Conservation (phyloP, 2,888 invertebrate species). For the Temnothorax unifasciatus region DNA sequence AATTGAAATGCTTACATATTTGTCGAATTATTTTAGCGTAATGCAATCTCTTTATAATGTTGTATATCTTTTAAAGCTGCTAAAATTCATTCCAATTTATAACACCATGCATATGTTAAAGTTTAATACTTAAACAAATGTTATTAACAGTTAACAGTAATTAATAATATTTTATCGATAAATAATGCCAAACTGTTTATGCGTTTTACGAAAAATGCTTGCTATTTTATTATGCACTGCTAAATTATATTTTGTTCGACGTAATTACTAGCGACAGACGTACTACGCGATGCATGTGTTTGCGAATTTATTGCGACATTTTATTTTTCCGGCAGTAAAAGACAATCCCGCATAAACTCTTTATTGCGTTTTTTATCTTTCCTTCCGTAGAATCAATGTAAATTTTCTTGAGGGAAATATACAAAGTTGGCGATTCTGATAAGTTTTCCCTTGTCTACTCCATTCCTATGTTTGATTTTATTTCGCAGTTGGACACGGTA, state of each 20-base stretch:
- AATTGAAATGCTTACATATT: not conserved
- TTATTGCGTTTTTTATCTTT: constrained; percentile 11
- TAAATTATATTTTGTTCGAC: not conserved
- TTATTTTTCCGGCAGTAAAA: constrained; percentile 27
- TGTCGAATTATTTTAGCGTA: not conserved
- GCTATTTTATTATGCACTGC: not conserved
- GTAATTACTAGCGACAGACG: not conserved
- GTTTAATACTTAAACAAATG: too few relatives aligned
- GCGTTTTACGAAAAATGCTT: not conserved
- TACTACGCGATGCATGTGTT: not conserved
- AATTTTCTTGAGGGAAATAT: constrained; percentile 31
- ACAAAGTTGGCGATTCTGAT: constrained; percentile 18
- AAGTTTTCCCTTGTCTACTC: constrained; percentile 37
- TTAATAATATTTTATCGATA: too few relatives aligned
- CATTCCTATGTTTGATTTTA: constrained; percentile 14
- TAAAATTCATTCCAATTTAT: not conserved
- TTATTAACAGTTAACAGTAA: too few relatives aligned
- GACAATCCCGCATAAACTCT: not conserved
- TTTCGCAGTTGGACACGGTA: constrained; percentile 16
- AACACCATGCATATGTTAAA: not conserved
- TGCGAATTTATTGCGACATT: constrained; percentile 22
- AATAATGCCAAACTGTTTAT: too few relatives aligned
- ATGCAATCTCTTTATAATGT: not conserved
- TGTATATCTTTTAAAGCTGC: not conserved
- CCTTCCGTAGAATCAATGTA: constrained; percentile 11